These are phyloP conservation scores for Kryptolebias marmoratus DNA, from an alignment of 2,113 vertebrate genomes.

Conservation along the genomic window DNA sequence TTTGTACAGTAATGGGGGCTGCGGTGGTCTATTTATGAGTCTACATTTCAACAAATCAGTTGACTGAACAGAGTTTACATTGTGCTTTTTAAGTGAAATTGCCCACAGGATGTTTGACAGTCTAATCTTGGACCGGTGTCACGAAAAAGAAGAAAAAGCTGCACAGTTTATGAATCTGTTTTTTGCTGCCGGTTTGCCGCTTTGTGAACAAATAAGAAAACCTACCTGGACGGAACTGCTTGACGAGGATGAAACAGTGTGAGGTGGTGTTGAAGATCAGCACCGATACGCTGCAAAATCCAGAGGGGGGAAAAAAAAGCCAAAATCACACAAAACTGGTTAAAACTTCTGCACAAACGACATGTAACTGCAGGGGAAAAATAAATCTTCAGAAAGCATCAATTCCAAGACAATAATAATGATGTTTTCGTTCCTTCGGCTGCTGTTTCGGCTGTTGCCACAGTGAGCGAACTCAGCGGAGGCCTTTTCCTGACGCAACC, in stretches of 20 bases:
- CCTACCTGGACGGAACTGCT: conserved; percentile 94
- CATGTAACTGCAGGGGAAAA: not conserved
- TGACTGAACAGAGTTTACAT: conserved; percentile 54
- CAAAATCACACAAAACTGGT: too few species aligned
- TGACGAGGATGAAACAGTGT: conserved; percentile 91
- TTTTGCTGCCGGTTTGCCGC: not conserved
- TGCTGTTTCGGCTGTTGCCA: too few species aligned
- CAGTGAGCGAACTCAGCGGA: too few species aligned
- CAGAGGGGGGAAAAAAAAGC: not conserved
- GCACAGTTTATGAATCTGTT: not conserved
- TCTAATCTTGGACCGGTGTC: conserved; percentile 25
- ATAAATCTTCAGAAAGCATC: too few species aligned
- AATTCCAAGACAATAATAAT: too few species aligned
- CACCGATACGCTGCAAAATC: conserved; percentile 84
- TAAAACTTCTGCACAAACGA: too few species aligned
- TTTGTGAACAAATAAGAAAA: not conserved
- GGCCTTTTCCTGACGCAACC: too few species aligned
- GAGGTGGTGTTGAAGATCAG: conserved; percentile 91
- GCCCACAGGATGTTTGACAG: conserved; percentile 43
- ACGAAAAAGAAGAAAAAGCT: conserved; percentile 10
- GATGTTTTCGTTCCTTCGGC: too few species aligned
- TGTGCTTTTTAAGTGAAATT: conserved; percentile 34
- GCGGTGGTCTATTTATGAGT: conserved; percentile 60
- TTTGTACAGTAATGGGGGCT: conserved; percentile 46
- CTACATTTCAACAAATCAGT: conserved; percentile 48